Conservation (phyloP, 1,140 invertebrate species). For the Drosophila lini region DNA sequence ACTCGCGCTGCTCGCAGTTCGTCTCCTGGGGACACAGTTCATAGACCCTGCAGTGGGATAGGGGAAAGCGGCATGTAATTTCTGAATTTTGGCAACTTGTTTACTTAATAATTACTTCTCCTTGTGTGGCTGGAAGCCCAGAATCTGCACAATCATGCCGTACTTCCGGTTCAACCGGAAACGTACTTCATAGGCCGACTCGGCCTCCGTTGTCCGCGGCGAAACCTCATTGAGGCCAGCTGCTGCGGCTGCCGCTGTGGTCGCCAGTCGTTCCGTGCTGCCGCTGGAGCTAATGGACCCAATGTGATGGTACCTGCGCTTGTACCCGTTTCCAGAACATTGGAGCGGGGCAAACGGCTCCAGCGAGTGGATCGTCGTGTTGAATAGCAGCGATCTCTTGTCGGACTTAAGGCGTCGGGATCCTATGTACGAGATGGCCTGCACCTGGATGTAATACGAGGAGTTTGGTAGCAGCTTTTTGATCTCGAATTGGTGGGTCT, state of each 20-base stretch:
- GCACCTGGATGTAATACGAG: constrained; percentile 90
- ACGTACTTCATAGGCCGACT: constrained; percentile 61
- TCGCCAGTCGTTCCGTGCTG: constrained; percentile 29
- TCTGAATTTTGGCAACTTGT: constrained; percentile 44
- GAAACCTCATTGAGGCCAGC: constrained; percentile 49
- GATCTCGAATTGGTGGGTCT: constrained; percentile 85
- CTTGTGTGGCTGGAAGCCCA: constrained; percentile 76
- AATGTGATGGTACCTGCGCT: constrained; percentile 57
- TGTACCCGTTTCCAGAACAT: constrained; percentile 48
- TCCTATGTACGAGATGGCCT: constrained; percentile 88
- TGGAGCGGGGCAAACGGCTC: constrained; percentile 52
- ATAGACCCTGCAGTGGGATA: constrained; percentile 62
- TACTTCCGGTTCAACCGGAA: constrained; percentile 80
- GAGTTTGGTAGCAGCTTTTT: constrained; percentile 87
- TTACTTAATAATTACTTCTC: constrained; percentile 78
- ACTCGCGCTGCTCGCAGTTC: constrained; percentile 78
- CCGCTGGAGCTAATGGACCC: constrained; percentile 12
- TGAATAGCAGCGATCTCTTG: constrained; percentile 88
- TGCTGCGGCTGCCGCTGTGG: constrained; percentile 24
- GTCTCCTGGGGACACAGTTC: constrained; percentile 79
- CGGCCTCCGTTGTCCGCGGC: constrained; percentile 17
- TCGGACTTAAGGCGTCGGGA: constrained; percentile 88
- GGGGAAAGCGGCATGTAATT: constrained; percentile 1
- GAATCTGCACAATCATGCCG: constrained; percentile 83
- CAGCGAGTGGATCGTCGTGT: constrained; percentile 85